Percentiles rank a stretch among this genome's conserved stretches.
phyloP scores from a whole-genome alignment of 23 tunicate species.

The Ciona savignyi region DNA sequence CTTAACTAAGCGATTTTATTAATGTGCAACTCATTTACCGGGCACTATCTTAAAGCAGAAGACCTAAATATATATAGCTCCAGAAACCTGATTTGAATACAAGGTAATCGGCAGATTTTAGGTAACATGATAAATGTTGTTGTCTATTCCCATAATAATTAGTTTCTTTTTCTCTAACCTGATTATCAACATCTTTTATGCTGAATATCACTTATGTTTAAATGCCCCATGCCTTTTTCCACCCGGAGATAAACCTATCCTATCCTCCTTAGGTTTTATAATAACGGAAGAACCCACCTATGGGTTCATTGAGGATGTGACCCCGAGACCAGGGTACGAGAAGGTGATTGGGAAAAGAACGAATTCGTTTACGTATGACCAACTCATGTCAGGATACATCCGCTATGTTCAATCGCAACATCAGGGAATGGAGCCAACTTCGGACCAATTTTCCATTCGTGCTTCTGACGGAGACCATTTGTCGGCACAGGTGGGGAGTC shows the following conservation, averaged over 20 bases:
- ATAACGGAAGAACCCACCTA: conserved; percentile 41
- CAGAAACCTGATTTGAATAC: too few relatives aligned
- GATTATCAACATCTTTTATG: too few relatives aligned
- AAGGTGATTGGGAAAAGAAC: conserved; percentile 30
- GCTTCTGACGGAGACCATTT: conserved; percentile 71
- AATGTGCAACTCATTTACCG: too few relatives aligned
- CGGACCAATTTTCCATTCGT: conserved; percentile 46
- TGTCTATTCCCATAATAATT: too few relatives aligned
- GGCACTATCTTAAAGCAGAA: too few relatives aligned
- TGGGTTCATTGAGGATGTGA: conserved; percentile 69
- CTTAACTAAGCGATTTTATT: too few relatives aligned
- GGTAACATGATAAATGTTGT: too few relatives aligned
- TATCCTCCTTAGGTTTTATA: conserved; percentile 34
- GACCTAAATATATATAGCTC: too few relatives aligned
- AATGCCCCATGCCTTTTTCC: too few relatives aligned
- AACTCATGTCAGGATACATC: conserved; percentile 40
- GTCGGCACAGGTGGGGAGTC: conserved; percentile 63
- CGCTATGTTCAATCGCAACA: conserved; percentile 79
- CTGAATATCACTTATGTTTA: too few relatives aligned
- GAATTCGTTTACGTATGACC: conserved; percentile 35
- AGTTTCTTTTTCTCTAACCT: too few relatives aligned
- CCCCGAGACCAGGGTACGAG: conserved; percentile 82
- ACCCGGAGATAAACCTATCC: not conserved
- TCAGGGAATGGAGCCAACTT: conserved; percentile 81
- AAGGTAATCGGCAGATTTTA: too few relatives aligned